Evolutionary conservation across 2,888 invertebrate species (phyloP).

Genomic region (Lathronympha strigana): DNA sequence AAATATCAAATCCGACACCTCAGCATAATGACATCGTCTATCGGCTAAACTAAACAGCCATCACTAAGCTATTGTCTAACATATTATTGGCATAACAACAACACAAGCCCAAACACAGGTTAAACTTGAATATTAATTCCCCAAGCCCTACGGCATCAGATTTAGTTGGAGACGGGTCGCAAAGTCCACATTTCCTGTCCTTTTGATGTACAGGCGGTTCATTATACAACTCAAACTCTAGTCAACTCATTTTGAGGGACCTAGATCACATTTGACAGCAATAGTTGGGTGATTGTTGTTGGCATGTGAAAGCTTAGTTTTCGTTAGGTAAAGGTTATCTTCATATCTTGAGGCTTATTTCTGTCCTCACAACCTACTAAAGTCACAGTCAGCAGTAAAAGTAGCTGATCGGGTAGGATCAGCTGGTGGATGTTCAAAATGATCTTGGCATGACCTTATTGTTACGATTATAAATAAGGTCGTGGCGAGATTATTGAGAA

Average conservation of each 20-base stretch:
- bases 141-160: slow-evolving; percentile 10
- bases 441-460: too few relatives aligned
- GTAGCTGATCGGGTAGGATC: too few relatives aligned
- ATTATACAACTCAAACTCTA: slow-evolving; percentile 33
- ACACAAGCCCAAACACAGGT: slow-evolving; percentile 10
- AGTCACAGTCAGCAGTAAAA: too few relatives aligned
- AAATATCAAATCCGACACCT: too few relatives aligned
- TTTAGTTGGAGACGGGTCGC: slow-evolving; percentile 15
- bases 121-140: slow-evolving; percentile 35
- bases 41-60: too few relatives aligned
- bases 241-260: slow-evolving; percentile 33
- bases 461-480: too few relatives aligned
- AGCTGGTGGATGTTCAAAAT: too few relatives aligned
- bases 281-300: slow-evolving; percentile 9
- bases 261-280: slow-evolving; percentile 21
- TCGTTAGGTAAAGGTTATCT: not conserved
- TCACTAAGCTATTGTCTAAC: not conserved
- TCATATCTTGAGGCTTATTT: too few relatives aligned
- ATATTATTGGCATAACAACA: not conserved
- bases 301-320: not conserved
- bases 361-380: too few relatives aligned
- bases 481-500: too few relatives aligned
- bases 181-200: slow-evolving; percentile 35
- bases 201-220: slow-evolving; percentile 31
- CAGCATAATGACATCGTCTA: too few relatives aligned